Evolutionary conservation across 2,113 vertebrate species (phyloP), one percentile per base, ranked within the genome.

Genomic region (Callospermophilus lateralis): DNA sequence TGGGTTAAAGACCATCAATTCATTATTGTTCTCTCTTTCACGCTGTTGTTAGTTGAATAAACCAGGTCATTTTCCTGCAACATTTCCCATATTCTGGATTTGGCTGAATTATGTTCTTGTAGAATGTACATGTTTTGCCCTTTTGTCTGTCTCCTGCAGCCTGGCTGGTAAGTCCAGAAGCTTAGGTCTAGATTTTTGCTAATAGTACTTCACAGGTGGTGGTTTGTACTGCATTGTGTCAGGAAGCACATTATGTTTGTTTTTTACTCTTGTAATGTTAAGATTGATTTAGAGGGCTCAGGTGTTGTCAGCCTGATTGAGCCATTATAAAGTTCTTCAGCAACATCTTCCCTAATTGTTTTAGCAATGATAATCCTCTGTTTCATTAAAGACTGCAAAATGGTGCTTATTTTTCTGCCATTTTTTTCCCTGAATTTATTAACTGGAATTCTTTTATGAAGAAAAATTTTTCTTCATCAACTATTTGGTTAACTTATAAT

Each of bases 271-370:
- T 81, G 63, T 39, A 3, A n/a, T 28, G 78, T 79, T 96, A 77
- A 68, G 67, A 55, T 90, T 96, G 81, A 89, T 93, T 89, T 87
- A 63, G 89, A 90, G 89, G 89, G 65, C 92, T 95, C 89, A 87
- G 97, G 80, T 96, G 74, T 53, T 90, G 39, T 93, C 42, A 91
- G 89, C n/a, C 65, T 55, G 34, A 88, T 28, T 74, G 78, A 93
- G 32, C 78, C 77, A 80, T 93, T 93, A 84, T 63, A 8, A 79
- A 88, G 42, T 88, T 89, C 81, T 79, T 73, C 51, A 83, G 15
- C 48, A 90, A 17, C 58, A 73, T 80, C 34, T 83, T 84, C 48
- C 67, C 55, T 91, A 76, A 96, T 84, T 76, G 26, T 51, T 93
- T 94, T 70, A 90, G 76, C 48, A 30, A 42, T 67, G 48, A 79